These are phyloP conservation scores for Adelognathus sp. DNA, from an alignment of 2,888 invertebrate genomes.

Conservation along the genomic window DNA sequence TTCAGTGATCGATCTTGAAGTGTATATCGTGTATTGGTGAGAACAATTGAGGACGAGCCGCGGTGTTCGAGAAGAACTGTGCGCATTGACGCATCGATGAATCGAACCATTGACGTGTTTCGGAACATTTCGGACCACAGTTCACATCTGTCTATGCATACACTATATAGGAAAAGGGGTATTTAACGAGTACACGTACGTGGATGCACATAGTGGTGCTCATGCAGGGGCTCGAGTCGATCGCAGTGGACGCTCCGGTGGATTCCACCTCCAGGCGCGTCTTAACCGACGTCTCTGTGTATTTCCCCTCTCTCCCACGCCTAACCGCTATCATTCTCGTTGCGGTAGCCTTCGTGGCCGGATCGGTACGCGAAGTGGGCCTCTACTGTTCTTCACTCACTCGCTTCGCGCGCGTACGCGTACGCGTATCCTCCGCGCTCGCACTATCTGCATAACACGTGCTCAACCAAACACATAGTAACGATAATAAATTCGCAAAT, in stretches of 20 bases:
- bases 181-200: neutral
- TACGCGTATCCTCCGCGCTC: constrained; percentile 14
- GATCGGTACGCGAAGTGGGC: constrained; percentile 55
- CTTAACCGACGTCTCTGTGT: constrained; percentile 57
- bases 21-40: too few species aligned
- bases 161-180: neutral
- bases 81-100: constrained; percentile 1
- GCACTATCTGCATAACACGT: constrained; percentile 46
- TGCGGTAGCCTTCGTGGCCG: constrained; percentile 67
- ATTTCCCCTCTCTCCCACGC: constrained; percentile 63
- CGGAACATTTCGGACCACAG: neutral
- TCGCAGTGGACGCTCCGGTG: constrained; percentile 33
- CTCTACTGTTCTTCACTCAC: constrained; percentile 51
- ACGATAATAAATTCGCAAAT: neutral
- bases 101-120: neutral
- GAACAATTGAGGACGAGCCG: too few species aligned
- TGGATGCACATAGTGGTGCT: neutral
- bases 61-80: too few species aligned
- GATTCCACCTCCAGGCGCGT: constrained; percentile 59
- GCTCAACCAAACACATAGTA: constrained; percentile 3
- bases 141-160: neutral
- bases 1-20: too few species aligned
- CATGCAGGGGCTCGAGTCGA: constrained; percentile 14
- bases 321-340: constrained; percentile 67
- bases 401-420: constrained; percentile 56